Evolutionary conservation across 2,113 vertebrate genomes (phyloP).

Genomic region (Edolisoma coerulescens): DNA sequence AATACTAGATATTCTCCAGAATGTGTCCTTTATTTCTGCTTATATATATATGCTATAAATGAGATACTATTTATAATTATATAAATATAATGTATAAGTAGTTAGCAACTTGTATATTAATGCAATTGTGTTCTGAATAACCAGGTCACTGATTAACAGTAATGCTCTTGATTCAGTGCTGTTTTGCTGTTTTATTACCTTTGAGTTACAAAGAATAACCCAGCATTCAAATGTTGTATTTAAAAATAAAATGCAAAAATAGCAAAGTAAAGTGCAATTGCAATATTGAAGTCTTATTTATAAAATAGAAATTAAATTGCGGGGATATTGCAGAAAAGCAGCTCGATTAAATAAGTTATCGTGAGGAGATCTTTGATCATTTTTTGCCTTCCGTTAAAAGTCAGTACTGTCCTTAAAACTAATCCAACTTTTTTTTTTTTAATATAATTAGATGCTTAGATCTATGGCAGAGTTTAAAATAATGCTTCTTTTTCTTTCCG

Average conservation of each 20-base stretch:
- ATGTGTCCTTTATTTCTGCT: neutral
- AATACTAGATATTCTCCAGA: neutral
- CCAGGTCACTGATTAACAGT: neutral
- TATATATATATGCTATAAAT: neutral
- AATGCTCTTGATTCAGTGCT: neutral
- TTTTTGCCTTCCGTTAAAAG: neutral
- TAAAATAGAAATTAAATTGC: neutral
- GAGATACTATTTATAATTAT: neutral
- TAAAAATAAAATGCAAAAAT: neutral
- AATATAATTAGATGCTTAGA: neutral
- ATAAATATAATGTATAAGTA: neutral
- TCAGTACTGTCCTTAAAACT: neutral
- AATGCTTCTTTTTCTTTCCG: neutral
- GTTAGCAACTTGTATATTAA: neutral
- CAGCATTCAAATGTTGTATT: neutral
- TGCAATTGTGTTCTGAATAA: neutral
- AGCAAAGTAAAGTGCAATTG: neutral
- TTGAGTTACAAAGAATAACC: neutral
- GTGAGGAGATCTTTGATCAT: neutral
- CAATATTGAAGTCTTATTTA: neutral
- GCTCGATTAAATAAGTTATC: neutral
- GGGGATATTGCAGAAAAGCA: neutral
- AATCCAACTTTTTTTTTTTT: neutral
- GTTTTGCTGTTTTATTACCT: neutral
- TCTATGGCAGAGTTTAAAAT: neutral